phyloP scores from a whole-genome alignment of 2,888 invertebrate genomes.

The Liodrosophila aerea region DNA sequence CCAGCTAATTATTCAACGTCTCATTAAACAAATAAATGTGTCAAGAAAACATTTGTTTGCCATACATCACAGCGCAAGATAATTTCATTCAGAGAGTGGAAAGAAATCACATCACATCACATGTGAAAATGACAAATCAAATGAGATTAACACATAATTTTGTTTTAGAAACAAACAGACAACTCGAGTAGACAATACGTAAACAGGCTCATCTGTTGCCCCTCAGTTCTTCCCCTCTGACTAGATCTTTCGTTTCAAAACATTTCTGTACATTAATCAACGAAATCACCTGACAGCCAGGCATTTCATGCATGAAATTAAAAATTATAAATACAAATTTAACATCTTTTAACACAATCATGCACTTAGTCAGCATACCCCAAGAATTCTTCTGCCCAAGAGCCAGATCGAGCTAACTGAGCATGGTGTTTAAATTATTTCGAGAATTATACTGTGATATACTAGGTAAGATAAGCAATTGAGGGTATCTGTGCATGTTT shows the following conservation, averaged over 20 bases:
- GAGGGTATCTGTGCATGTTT: conserved; percentile 3
- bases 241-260: conserved; percentile 25
- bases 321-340: conserved; percentile 57
- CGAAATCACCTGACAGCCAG: conserved; percentile 62
- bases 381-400: too few species aligned
- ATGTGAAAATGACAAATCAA: conserved; percentile 75
- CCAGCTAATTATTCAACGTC: conserved; percentile 72
- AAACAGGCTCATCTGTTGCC: neutral
- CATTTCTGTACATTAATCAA: conserved; percentile 52
- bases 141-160: conserved; percentile 73
- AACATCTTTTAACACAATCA: conserved; percentile 22
- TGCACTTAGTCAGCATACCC: neutral
- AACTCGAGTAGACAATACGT: conserved; percentile 34
- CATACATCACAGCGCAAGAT: conserved; percentile 51
- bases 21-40: conserved; percentile 64
- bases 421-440: too few species aligned
- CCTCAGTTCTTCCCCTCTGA: too few species aligned
- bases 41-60: conserved; percentile 60
- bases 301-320: conserved; percentile 59
- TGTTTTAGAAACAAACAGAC: conserved; percentile 36
- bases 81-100: conserved; percentile 41
- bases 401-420: too few species aligned
- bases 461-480: too few species aligned
- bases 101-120: conserved; percentile 70
- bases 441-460: too few species aligned